Evolutionary conservation across 2,888 invertebrate genomes (phyloP).

Genomic region (Xanthorhoe designata): DNA sequence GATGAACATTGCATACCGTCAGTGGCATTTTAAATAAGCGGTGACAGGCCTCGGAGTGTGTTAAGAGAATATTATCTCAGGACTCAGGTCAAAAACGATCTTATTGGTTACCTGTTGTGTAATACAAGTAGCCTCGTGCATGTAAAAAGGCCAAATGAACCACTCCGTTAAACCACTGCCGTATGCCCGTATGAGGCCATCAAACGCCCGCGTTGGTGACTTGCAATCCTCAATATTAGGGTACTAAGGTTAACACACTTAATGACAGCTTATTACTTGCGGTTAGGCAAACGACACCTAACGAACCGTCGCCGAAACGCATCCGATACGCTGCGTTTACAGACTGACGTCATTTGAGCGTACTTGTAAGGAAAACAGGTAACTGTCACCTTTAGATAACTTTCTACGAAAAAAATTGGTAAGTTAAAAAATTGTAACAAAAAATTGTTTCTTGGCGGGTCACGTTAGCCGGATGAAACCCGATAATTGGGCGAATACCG

Average conservation of each 20-base stretch:
- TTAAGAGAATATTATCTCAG: no score
- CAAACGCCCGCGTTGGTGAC: conserved; percentile 60
- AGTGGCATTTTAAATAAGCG: not conserved
- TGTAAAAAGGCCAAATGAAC: not conserved
- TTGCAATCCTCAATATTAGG: conserved; percentile 70
- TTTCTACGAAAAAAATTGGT: not conserved
- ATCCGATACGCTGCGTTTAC: conserved; percentile 77
- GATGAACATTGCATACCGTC: not conserved
- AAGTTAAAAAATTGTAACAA: no score
- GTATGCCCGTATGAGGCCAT: conserved; percentile 6
- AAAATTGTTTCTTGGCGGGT: no score
- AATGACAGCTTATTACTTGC: conserved; percentile 80
- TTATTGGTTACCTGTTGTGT: no score
- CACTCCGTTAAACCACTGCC: not conserved
- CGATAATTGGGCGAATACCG: no score
- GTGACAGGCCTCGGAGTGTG: no score
- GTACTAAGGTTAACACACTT: conserved; percentile 80
- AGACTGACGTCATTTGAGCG: conserved; percentile 60
- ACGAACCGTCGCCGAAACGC: conserved; percentile 80
- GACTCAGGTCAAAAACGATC: no score
- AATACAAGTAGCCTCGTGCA: not conserved
- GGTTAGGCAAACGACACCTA: conserved; percentile 79
- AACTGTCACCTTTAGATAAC: not conserved
- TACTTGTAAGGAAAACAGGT: conserved; percentile 13
- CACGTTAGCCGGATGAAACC: no score